Percentiles rank a stretch among this genome's conserved stretches.
Conservation (phyloP, 2,113 vertebrate genomes). For the Myiozetetes cayanensis region DNA sequence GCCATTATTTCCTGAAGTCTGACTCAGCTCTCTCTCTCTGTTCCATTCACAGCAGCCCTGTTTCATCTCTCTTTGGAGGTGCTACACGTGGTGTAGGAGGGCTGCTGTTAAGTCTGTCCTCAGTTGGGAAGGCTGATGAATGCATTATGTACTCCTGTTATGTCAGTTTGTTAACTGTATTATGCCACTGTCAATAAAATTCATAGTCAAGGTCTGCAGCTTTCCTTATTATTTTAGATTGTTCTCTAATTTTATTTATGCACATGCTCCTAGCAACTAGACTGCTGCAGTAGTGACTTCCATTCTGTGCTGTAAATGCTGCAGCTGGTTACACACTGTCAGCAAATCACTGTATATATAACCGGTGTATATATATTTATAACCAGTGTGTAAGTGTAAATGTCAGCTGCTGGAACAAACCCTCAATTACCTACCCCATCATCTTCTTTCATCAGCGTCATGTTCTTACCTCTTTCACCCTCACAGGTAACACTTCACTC, state of each 20-base stretch:
- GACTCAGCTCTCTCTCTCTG: background rate
- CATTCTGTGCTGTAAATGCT: background rate
- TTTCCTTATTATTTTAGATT: slow-evolving; percentile 15
- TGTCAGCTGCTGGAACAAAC: background rate
- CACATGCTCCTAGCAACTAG: background rate
- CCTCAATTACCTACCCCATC: fast-evolving
- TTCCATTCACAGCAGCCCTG: background rate
- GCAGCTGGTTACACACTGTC: background rate
- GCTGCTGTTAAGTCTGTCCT: slow-evolving; percentile 4
- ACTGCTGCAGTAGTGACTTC: background rate
- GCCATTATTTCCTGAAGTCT: background rate
- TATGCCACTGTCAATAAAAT: slow-evolving; percentile 23
- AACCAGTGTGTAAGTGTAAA: background rate
- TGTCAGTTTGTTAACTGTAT: slow-evolving; percentile 13
- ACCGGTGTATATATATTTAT: background rate
- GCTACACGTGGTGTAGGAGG: background rate
- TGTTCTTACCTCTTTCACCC: background rate
- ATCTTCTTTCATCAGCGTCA: background rate
- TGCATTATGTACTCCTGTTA: background rate
- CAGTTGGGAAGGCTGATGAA: background rate
- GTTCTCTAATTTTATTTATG: slow-evolving; percentile 10
- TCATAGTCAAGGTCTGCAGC: background rate
- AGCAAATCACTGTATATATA: background rate
- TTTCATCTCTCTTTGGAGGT: background rate
- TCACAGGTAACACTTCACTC: background rate